These are phyloP conservation scores for Martes flavigula DNA, from an alignment of 2,797 vertebrate genomes.

Conservation along the genomic window DNA sequence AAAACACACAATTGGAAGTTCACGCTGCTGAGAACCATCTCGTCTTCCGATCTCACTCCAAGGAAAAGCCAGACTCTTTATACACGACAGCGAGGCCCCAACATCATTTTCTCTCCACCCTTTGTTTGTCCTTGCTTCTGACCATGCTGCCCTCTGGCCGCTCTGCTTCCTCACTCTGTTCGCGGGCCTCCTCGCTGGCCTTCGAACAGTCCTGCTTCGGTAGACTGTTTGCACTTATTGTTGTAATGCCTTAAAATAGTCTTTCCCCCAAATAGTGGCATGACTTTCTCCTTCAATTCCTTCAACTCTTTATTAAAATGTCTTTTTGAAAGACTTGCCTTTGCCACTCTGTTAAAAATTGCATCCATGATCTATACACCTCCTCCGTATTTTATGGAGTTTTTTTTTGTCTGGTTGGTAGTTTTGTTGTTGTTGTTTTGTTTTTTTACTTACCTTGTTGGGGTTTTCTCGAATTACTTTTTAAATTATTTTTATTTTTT, in stretches of 20 bases:
- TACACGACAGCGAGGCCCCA: not conserved
- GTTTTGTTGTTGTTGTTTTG: not conserved
- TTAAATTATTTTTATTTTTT: too few relatives aligned
- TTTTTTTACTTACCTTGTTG: not conserved
- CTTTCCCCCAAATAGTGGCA: not conserved
- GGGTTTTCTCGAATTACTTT: not conserved
- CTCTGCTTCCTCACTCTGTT: too few relatives aligned
- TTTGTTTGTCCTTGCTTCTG: not conserved
- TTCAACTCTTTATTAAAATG: not conserved
- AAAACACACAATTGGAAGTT: not conserved
- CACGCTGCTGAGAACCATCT: not conserved
- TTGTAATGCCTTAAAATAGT: not conserved
- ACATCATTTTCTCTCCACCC: not conserved
- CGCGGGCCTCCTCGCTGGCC: not conserved
- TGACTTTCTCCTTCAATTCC: not conserved
- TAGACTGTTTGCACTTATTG: not conserved
- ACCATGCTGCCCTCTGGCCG: not conserved
- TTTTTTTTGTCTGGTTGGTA: not conserved
- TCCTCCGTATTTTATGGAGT: not conserved
- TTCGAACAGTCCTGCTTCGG: not conserved
- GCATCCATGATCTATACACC: not conserved
- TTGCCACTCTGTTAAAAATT: not conserved
- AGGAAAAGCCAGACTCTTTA: not conserved
- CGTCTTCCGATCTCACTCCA: not conserved
- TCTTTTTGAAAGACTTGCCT: not conserved